Base-by-base conservation (phyloP, 2,113 vertebrate genomes). In the Elachura formosa region DNA sequence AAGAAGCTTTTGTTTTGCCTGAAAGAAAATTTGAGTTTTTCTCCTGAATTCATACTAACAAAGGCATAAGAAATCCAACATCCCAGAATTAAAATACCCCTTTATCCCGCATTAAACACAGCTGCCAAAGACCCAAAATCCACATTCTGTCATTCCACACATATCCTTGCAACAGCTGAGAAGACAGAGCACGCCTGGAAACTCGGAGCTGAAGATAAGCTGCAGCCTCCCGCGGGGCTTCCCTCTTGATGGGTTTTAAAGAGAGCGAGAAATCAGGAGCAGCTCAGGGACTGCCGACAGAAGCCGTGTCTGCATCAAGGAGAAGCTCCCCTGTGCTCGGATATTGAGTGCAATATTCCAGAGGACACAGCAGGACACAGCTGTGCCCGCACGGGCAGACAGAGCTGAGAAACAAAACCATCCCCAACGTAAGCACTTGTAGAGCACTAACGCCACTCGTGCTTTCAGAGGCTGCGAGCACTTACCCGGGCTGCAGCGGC, bases 151-250 rank as follows among this genome's bases (percentile, higher is more conserved):
- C 98, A 97, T 98, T 95, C 97, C 71, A 46, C 94, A 95, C 97
- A 97, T 98, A 98, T 97, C 97, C 92, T 67, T 36, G 80, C 97
- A 98, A 98, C 98, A 99, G 99, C 98, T 98, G 98, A 98, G 97
- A 98, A 97, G 98, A 98, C 98, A 97, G 74, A 66, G 72, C 72
- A 64, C 18, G 58, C 80, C 76, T 82, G 82, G 78, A 87, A 88
- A 90, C 29, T 25, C 26, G 2, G 88, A 83, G 89, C 82, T 66
- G 81, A 83, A 94, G 95, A 93, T 86, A 90, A 95, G 71, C 83
- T 69, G 71, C 93, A 96, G 85, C 72, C 86, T 95, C 94, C 90
- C 12, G 15, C 51, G 9, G 81, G 61, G 79, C 49, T 96, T 92
- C 61, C 64, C 91, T 89, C 69, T 89, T 71, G 3, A 15, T 59